These are phyloP conservation scores for Anomalospiza imberbis DNA, from an alignment of 2,797 vertebrate species.

Conservation along the genomic window DNA sequence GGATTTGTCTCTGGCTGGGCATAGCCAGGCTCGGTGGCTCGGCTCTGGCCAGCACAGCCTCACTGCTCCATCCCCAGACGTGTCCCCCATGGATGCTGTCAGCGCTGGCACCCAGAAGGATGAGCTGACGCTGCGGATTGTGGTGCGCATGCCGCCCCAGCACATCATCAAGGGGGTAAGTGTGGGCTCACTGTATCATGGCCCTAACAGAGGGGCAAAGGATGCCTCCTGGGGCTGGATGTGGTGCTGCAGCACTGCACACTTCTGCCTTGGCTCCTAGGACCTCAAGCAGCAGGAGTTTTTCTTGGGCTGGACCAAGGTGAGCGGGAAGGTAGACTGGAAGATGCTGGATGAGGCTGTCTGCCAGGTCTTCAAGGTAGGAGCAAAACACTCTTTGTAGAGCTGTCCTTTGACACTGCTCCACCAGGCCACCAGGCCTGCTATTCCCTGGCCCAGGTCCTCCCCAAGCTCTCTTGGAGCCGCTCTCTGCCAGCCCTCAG, in stretches of 20 bases:
- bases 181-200: rapidly evolving
- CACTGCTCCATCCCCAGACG: slow-evolving; percentile 67
- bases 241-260: neutral
- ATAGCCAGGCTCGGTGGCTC: rapidly evolving
- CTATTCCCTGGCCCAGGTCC: neutral
- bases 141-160: slow-evolving; percentile 84
- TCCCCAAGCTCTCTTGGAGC: neutral
- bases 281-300: slow-evolving; percentile 89
- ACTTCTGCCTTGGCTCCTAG: slow-evolving; percentile 57
- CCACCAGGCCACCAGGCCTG: neutral
- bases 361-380: slow-evolving; percentile 87
- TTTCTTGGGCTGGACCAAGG: slow-evolving; percentile 85
- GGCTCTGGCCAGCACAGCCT: neutral
- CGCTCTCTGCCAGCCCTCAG: neutral
- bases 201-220: neutral
- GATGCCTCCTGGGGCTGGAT: rapidly evolving
- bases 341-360: slow-evolving; percentile 86
- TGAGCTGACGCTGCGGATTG: slow-evolving; percentile 78
- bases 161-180: slow-evolving; percentile 91
- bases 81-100: slow-evolving; percentile 80
- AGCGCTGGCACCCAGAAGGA: slow-evolving; percentile 79
- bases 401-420: neutral
- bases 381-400: neutral
- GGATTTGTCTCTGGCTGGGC: neutral
- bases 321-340: slow-evolving; percentile 87